These are phyloP conservation scores for Thymelicus acteon DNA, from an alignment of 2,888 invertebrate genomes.

Conservation along the genomic window DNA sequence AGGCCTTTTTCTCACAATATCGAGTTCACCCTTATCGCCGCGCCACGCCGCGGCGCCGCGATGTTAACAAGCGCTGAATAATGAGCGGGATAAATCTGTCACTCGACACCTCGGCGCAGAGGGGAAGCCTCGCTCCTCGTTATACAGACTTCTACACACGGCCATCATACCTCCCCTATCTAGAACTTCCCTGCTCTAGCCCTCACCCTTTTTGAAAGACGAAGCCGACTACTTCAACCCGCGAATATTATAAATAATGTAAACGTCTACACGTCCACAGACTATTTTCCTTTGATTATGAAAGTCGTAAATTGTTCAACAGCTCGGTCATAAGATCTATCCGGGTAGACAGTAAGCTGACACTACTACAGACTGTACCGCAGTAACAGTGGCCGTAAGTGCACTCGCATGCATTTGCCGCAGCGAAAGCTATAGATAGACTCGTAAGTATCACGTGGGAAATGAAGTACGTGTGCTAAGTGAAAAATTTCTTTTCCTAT, in stretches of 20 bases:
- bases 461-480: slow-evolving; percentile 25
- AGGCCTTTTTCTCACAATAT: not conserved
- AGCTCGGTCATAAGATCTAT: slow-evolving; percentile 2
- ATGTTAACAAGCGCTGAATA: slow-evolving; percentile 15
- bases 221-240: not conserved
- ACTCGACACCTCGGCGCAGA: slow-evolving; percentile 10
- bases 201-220: not conserved
- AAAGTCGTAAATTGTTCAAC: slow-evolving; percentile 9
- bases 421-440: slow-evolving; percentile 11
- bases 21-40: slow-evolving; percentile 6
- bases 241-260: not conserved
- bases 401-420: slow-evolving; percentile 7
- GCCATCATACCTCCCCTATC: not conserved
- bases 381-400: not conserved
- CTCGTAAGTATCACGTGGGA: slow-evolving; percentile 32
- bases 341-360: not conserved
- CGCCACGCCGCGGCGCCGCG: too few species aligned
- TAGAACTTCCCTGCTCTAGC: not conserved
- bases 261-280: not conserved
- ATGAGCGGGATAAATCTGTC: slow-evolving; percentile 18
- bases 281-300: slow-evolving; percentile 3
- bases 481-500: slow-evolving; percentile 26
- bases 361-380: not conserved
- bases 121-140: slow-evolving; percentile 10
- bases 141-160: not conserved